Base-by-base conservation (phyloP, 2,113 vertebrate species). In the Elaphurus davidianus region DNA sequence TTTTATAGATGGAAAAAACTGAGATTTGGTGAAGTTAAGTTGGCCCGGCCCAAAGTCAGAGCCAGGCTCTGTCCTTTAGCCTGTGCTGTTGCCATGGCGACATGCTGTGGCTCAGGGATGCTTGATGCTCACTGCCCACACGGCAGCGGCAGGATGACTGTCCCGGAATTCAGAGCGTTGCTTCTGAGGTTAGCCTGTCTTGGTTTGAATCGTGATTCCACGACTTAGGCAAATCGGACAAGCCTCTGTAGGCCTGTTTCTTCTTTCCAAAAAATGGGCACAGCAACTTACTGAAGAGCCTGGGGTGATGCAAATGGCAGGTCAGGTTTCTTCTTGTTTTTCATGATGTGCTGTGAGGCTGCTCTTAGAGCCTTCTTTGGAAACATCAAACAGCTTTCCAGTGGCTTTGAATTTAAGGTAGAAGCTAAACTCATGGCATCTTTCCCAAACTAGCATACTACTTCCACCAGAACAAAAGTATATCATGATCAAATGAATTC, bases 401-500 rank as follows among this genome's bases (percentile, higher is more conserved):
- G 64, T 78, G 67, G 91, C 67, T 95, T 97, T 85, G 86, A 97
- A 85, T 89, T 91, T 33, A 96, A 93, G 33, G 67, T 76, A 57
- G 28, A 87, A 21, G 33, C 40, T 84, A 94, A 92, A 87, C 21
- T 15, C n/a, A 52, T 27, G 28, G n/a, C 4, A 12, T 76, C 14
- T 60, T 90, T 21, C 59, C n/a, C 88, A 90, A 52, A 85, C 15
- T 76, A 43, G 54, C 40, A n/a, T 2, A 40, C 47, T 87, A 19
- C n/a, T n/a, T 71, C 47, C 36, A 36, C 3, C 60, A 47, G 83
- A 54, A 82, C 43, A 60, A 85, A 88, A 74, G 23, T 67, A 9
- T 71, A 54, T 91, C 78, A 78, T 25, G 81, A 94, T 60, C 23
- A 55, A 93, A 74, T 78, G 88, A 91, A 40, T 92, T 83, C 74